phyloP scores from a whole-genome alignment of 2,113 vertebrate species.

The Platycercus adscitus region DNA sequence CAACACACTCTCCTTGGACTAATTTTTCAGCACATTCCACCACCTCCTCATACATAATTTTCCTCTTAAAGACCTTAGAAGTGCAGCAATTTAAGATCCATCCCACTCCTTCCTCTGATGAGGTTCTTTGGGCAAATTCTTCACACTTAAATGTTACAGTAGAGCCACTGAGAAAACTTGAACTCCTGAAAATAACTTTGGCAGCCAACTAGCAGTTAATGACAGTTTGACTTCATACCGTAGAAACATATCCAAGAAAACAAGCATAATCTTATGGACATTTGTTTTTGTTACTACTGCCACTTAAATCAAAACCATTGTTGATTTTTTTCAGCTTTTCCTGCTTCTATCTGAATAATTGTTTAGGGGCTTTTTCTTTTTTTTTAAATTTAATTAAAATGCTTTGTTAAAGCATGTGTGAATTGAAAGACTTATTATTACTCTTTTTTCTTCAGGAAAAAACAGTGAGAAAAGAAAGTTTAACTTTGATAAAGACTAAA shows the following conservation, averaged over 20 bases:
- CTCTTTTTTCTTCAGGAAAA: background rate
- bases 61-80: background rate
- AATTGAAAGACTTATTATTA: background rate
- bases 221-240: background rate
- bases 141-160: background rate
- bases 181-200: constrained; percentile 2
- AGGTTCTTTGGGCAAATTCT: background rate
- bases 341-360: background rate
- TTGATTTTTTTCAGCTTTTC: background rate
- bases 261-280: background rate
- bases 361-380: background rate
- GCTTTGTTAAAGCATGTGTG: background rate
- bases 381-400: background rate
- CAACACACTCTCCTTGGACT: background rate
- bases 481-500: background rate
- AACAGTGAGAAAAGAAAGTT: background rate
- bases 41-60: background rate
- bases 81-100: background rate
- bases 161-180: constrained; percentile 8
- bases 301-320: background rate
- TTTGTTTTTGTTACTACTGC: background rate
- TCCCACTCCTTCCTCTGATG: background rate
- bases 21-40: constrained; percentile 17
- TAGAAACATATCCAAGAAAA: background rate
- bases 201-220: background rate